Evolutionary conservation across 2,113 vertebrate genomes (phyloP), one percentile per base, ranked within the genome.

Genomic region (Eudyptes chrysolophus): DNA sequence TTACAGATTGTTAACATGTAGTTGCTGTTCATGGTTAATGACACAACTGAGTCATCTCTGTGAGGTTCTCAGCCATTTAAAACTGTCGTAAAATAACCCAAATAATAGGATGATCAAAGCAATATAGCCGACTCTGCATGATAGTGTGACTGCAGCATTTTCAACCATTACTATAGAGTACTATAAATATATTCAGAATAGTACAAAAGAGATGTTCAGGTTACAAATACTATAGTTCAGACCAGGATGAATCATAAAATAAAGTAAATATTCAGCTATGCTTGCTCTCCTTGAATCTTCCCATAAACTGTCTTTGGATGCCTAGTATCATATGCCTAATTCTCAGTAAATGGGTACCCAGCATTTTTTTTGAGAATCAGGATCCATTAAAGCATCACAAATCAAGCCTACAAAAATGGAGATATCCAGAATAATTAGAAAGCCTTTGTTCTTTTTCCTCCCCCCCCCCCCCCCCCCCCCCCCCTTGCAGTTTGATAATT

Each of bases 31-130:
- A 5, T 78, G 48, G 69, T 75, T 89, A 89, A 91, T 84, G 95
- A 46, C 34, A 65, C 77, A 60, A 92, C 52, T 68, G 77, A 96
- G 61, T 36, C 69, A 42, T 61, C 77, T 32, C 61, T 10, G 32
- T 30, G 84, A 20, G 3, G 29, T 95, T 94, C 90, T 90, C 79
- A 89, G 68, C 70, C 65, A 38, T 82, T 95, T 92, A 83, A 92
- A 89, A 79, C 70, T 77, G 74, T 72, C 2, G 2, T 94, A 82
- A 94, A 84, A 87, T 83, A 86, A 92, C 81, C 85, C 81, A 89
- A 87, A 89, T 87, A 84, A 85, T 17, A 30, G 78, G 57, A 76
- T 82, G 91, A 94, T 94, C 94, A 96, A 97, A 97, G 91, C 86
- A 32, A 13, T 9, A 34, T 19, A 79, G 48, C 55, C 6, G 4